Conservation (phyloP, 2,113 vertebrate species). For the Pycnonotus jocosus region DNA sequence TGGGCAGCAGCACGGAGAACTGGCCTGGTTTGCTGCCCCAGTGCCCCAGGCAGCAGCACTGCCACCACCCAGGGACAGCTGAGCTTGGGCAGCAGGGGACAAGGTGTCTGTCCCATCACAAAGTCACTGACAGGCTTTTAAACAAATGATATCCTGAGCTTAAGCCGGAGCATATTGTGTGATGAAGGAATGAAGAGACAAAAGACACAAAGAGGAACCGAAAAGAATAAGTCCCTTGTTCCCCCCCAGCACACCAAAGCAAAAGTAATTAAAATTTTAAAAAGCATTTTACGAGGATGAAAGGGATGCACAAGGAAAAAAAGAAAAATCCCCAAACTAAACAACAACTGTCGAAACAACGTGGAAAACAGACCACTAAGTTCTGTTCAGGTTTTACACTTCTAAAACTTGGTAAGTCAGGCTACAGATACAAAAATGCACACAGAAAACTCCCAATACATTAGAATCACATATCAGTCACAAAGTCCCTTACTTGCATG, state of each 20-base stretch:
- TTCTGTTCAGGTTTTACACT: not conserved
- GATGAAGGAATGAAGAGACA: not conserved
- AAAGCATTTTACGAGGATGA: not conserved
- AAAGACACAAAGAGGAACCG: not conserved
- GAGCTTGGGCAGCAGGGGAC: accelerated
- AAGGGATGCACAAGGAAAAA: not conserved
- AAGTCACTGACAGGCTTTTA: not conserved
- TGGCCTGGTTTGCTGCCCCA: not conserved
- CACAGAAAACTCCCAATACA: accelerated
- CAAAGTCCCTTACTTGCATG: not conserved
- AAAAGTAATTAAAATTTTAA: not conserved
- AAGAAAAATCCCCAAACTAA: not conserved
- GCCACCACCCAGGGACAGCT: not conserved
- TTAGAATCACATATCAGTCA: not conserved
- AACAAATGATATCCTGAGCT: not conserved
- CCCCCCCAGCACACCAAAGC: not conserved
- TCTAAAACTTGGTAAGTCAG: not conserved
- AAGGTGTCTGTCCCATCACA: not conserved
- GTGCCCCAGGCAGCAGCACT: not conserved
- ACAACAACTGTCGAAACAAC: not conserved
- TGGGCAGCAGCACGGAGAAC: not conserved
- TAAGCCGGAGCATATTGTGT: accelerated
- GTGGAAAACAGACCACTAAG: not conserved
- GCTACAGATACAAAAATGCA: not conserved
- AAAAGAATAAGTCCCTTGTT: not conserved